Base-by-base conservation (phyloP, 2,888 invertebrate genomes). In the Oscheius sp. region DNA sequence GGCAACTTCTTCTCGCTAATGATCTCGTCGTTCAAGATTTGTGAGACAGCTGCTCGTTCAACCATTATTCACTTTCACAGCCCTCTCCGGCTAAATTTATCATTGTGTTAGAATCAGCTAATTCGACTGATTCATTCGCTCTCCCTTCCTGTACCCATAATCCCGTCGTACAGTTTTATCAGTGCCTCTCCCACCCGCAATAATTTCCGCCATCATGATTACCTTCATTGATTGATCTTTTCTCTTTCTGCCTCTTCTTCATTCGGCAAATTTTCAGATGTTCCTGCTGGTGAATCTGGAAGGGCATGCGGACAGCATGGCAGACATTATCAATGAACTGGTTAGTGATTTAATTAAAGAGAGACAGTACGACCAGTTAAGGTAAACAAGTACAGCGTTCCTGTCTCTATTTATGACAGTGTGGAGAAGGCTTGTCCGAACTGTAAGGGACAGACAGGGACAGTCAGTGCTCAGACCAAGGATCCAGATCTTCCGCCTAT, bases 251-350 rank as follows among this genome's bases (percentile, higher is more conserved):
- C 35, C 37, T 72, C 51, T 50, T 35, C 47, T 47, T 71, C 32
- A 33, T 33, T 32, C 35, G 21, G 11, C 42, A 60, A 32, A 10
- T 33, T 60, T 60, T 35, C n/a, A 48, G 53, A 77, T 80, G 78
- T 79, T 62, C 51, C 60, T 80, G 13, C 63, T 80, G 33, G 77
- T 80, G n/a, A 78, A 80, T 47, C 70, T 80, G n/a, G 80, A 79
- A 48, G 50, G 63, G n/a, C 73, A 79, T 70, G 58, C 53, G 48
- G 53, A 72, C n/a, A 33, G 62, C 37, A 76, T 77, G 71, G 77
- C 79, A 4, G 76, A 77, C 1, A 78, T 80, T 48, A 70, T 74
- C 29, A 33, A 55, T 10, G 65, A 70, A 57, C 74, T 80, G 75
- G 78, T 80, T 48, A 62, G 78, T 76, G 4, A 35, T 13, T 60